Conservation (phyloP, 2,113 vertebrate species). For the Turnix velox region DNA sequence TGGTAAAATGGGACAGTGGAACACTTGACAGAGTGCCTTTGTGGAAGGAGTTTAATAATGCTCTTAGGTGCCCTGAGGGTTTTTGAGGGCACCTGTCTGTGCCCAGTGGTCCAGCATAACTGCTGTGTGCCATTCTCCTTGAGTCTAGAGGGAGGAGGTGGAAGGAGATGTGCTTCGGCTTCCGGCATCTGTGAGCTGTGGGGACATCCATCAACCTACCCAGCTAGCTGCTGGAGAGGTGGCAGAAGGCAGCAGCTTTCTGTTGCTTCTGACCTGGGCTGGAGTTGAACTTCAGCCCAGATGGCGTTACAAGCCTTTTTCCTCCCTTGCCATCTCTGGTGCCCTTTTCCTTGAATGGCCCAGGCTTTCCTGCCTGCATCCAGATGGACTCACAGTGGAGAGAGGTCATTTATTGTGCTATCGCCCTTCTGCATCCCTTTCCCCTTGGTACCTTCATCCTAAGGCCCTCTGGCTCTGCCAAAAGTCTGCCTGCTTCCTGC, state of each 20-base stretch:
- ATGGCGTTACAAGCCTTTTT: constrained; percentile 7
- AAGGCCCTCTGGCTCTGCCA: neutral
- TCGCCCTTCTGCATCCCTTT: neutral
- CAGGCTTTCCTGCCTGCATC: neutral
- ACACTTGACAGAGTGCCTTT: neutral
- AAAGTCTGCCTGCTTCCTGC: neutral
- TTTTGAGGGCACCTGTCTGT: neutral
- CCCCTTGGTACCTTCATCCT: neutral
- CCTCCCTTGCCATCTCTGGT: neutral
- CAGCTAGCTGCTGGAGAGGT: constrained; percentile 17
- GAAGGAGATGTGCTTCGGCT: neutral
- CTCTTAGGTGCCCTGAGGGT: neutral
- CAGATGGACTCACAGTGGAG: neutral
- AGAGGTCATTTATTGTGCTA: neutral
- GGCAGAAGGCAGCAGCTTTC: constrained; percentile 35
- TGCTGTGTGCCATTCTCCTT: neutral
- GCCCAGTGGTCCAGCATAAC: neutral
- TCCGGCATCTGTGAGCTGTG: neutral
- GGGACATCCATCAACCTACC: constrained; percentile 6
- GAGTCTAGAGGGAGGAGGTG: neutral
- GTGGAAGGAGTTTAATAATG: neutral
- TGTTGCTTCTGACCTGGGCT: neutral
- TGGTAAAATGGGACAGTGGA: neutral
- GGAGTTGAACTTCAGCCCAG: constrained; percentile 41
- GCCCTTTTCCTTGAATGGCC: neutral